A percentile compares a stretch with the other conserved stretches of the same genome.
These are phyloP conservation scores for Dryadula phaetusa DNA, from an alignment of 2,888 invertebrate species.

Conservation along the genomic window DNA sequence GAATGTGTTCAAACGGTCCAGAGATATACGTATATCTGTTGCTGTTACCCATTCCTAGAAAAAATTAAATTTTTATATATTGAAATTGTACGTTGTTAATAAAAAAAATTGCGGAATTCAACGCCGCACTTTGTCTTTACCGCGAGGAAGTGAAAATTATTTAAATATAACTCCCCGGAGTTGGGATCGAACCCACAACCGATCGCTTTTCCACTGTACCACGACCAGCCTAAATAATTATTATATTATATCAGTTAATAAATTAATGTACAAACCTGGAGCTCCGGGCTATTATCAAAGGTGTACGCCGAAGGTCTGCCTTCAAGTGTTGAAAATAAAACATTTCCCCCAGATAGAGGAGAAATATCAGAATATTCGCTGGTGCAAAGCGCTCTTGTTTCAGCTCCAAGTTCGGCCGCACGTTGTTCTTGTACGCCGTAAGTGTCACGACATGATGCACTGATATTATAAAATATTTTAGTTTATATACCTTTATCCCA, in stretches of 20 bases:
- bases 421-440: slow-evolving; percentile 93
- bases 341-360: slow-evolving; percentile 96
- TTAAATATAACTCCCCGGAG: no score
- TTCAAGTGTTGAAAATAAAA: slow-evolving; percentile 97
- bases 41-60: slow-evolving; percentile 98
- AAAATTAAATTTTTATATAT: background rate
- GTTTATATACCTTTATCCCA: no score
- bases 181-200: no score
- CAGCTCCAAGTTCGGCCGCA: slow-evolving; percentile 89
- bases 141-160: no score
- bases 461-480: slow-evolving; percentile 57
- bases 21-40: slow-evolving; percentile 94
- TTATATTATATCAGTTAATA: no score
- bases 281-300: slow-evolving; percentile 94
- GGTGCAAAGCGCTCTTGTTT: slow-evolving; percentile 98
- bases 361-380: slow-evolving; percentile 99
- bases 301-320: slow-evolving; percentile 96
- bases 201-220: no score
- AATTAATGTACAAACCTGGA: slow-evolving; percentile 88
- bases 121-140: no score
- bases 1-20: slow-evolving; percentile 98
- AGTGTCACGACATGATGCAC: slow-evolving; percentile 96
- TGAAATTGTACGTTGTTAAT: background rate
- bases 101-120: no score
- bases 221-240: no score